A percentile compares a stretch with the other conserved stretches of the same genome.
phyloP scores from a whole-genome alignment of 2,113 vertebrate species.

The Nematolebias whitei region DNA sequence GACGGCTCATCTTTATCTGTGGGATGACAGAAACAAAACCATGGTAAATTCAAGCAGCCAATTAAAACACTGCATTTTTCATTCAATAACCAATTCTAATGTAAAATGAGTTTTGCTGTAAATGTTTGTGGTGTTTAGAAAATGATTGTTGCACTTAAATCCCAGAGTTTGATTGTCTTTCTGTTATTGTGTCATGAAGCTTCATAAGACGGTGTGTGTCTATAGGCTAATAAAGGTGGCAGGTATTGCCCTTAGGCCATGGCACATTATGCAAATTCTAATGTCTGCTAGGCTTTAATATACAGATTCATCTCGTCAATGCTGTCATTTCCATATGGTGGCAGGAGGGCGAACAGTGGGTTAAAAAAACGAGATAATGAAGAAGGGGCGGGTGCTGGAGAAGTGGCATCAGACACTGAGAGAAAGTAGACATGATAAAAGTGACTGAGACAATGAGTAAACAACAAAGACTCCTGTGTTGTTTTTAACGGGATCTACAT shows the following conservation, averaged over 20 bases:
- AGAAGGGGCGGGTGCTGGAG: slow-evolving; percentile 5
- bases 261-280: slow-evolving; percentile 99
- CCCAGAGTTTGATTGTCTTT: slow-evolving; percentile 17
- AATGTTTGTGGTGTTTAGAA: background rate
- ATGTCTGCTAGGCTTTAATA: slow-evolving; percentile 99
- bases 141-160: slow-evolving; percentile 1
- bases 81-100: background rate
- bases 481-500: slow-evolving; percentile 49
- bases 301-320: slow-evolving; percentile 98
- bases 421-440: slow-evolving; percentile 30
- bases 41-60: background rate
- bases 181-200: slow-evolving; percentile 4
- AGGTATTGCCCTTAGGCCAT: slow-evolving; percentile 97
- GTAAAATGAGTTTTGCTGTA: background rate
- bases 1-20: slow-evolving; percentile 98
- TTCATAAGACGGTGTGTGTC: slow-evolving; percentile 72
- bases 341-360: slow-evolving; percentile 58
- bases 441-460: slow-evolving; percentile 53
- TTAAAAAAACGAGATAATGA: slow-evolving; percentile 39
- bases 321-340: slow-evolving; percentile 95
- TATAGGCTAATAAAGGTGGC: slow-evolving; percentile 97
- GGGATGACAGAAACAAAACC: slow-evolving; percentile 56
- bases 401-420: slow-evolving; percentile 46
- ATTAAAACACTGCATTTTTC: background rate
- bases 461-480: slow-evolving; percentile 46